Base-by-base conservation (phyloP, 2,888 invertebrate genomes). In the Diabrotica balteata region DNA sequence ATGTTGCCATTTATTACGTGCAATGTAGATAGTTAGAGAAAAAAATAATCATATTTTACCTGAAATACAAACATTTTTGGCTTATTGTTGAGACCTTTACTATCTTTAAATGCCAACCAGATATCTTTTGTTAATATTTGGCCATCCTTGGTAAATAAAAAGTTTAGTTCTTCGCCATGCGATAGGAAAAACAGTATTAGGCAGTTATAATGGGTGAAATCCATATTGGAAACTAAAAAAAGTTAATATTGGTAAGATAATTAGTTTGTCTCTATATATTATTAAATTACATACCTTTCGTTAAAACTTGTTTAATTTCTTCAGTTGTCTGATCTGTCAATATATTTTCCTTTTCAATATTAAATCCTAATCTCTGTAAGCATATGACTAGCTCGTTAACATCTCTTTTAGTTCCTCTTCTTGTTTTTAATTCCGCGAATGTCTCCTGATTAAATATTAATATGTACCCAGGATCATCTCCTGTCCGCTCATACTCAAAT, bases 1-100 rank as follows among this genome's bases (percentile, higher is more conserved):
- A 17, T 17, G 17, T 17, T 17, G 17, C 17, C 17, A 1, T 17
- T 17, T 2, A 17, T 17, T 17, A 17, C 17, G 2, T 17, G 17
- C 17, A 17, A 17, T 17, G 17, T 17, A 17, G 17, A 17, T 17
- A 53, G 8, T 32, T 17, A 32, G 22, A 17, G 4, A 22, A 52
- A 11, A 10, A 7, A 11, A 1, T 17, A 17, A 17, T 2, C 17
- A 17, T 10, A 49, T 8, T 63, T 75, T 73, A 81, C 82, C 77
- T 82, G 81, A 70, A 82, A 79, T 17, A 82, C 71, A 45, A 82
- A 82, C 76, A 82, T 77, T 74, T 83, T 82, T 3, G 82, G 82
- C 70, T 80, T 82, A 59, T 76, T 62, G n/a, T 71, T 55, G 44
- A 82, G 72, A 50, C 72, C 67, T 63, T 66, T 45, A 57, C 77